Conservation (phyloP, 2,888 invertebrate genomes). For the Corbicula japonica region DNA sequence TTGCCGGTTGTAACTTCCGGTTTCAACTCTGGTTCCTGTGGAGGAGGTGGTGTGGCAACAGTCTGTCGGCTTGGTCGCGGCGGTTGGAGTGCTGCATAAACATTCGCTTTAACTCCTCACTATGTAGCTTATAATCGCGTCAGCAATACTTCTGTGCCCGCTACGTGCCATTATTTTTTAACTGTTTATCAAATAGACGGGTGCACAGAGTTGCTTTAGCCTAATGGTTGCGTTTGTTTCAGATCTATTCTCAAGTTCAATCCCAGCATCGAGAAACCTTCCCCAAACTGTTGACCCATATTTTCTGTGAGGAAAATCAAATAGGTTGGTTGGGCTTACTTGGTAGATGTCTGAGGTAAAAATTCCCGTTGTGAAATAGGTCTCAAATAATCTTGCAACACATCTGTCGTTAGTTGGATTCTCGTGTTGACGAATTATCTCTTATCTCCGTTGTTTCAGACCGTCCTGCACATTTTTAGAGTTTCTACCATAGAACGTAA, state of each 20-base stretch:
- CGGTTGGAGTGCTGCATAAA: too few species aligned
- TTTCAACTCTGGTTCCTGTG: slow-evolving; percentile 1
- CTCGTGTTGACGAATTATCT: slow-evolving; percentile 12
- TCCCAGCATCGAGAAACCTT: slow-evolving; percentile 24
- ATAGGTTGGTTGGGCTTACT: not conserved
- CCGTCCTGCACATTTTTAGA: slow-evolving; percentile 34
- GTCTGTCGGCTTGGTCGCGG: too few species aligned
- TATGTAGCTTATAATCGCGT: too few species aligned
- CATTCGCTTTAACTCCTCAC: too few species aligned
- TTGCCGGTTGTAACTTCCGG: slow-evolving; percentile 1
- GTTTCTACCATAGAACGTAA: too few species aligned
- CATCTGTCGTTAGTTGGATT: slow-evolving; percentile 1
- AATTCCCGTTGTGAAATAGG: slow-evolving; percentile 1
- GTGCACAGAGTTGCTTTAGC: slow-evolving; percentile 20
- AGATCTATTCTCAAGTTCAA: slow-evolving; percentile 1
- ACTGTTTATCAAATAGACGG: slow-evolving; percentile 4
- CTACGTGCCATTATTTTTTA: slow-evolving; percentile 26
- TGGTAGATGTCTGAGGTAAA: slow-evolving; percentile 12
- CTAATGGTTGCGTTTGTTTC: slow-evolving; percentile 27
- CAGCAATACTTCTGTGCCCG: slow-evolving; percentile 30
- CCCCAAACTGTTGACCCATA: not conserved
- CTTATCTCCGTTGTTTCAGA: slow-evolving; percentile 23
- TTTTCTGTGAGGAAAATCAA: not conserved
- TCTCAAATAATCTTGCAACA: slow-evolving; percentile 16
- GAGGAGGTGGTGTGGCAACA: not conserved